Conservation (phyloP, 2,797 vertebrate genomes). For the Hozukius guyotensis region DNA sequence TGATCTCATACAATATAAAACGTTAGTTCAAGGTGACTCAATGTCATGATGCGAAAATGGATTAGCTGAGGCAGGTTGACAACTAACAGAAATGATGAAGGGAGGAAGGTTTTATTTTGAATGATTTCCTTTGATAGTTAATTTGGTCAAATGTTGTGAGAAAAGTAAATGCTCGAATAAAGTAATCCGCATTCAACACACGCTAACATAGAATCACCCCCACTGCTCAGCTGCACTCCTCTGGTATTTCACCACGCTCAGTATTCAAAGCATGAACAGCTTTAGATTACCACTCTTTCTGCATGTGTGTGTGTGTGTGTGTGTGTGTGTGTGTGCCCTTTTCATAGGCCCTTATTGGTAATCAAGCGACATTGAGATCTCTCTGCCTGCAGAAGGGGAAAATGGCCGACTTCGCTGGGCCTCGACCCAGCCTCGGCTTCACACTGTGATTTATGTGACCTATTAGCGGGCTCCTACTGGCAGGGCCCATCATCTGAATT, state of each 20-base stretch:
- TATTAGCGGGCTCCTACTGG: slow-evolving; percentile 79
- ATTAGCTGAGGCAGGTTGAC: background rate
- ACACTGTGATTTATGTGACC: slow-evolving; percentile 80
- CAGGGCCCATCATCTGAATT: slow-evolving; percentile 84
- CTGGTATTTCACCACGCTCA: slow-evolving; percentile 71
- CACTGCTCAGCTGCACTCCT: slow-evolving; percentile 31
- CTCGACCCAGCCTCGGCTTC: slow-evolving; percentile 41
- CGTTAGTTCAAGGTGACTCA: slow-evolving; percentile 43
- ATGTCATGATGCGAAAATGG: slow-evolving; percentile 15
- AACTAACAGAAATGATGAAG: background rate
- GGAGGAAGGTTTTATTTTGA: background rate
- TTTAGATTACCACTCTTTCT: slow-evolving; percentile 62
- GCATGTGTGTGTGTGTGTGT: slow-evolving; percentile 32
- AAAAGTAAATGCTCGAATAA: slow-evolving; percentile 10
- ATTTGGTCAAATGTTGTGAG: slow-evolving; percentile 23
- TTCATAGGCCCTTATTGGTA: slow-evolving; percentile 74
- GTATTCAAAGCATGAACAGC: slow-evolving; percentile 76
- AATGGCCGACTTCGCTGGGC: slow-evolving; percentile 53
- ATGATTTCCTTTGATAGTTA: slow-evolving; percentile 23
- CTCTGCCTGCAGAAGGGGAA: slow-evolving; percentile 70
- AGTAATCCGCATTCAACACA: slow-evolving; percentile 27
- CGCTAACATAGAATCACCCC: slow-evolving; percentile 10
- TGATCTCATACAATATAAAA: slow-evolving; percentile 3
- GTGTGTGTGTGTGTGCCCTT: slow-evolving; percentile 59
- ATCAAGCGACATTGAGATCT: slow-evolving; percentile 75